These are phyloP conservation scores for Asbolus verrucosus DNA, from an alignment of 1,140 invertebrate species.

Conservation along the genomic window DNA sequence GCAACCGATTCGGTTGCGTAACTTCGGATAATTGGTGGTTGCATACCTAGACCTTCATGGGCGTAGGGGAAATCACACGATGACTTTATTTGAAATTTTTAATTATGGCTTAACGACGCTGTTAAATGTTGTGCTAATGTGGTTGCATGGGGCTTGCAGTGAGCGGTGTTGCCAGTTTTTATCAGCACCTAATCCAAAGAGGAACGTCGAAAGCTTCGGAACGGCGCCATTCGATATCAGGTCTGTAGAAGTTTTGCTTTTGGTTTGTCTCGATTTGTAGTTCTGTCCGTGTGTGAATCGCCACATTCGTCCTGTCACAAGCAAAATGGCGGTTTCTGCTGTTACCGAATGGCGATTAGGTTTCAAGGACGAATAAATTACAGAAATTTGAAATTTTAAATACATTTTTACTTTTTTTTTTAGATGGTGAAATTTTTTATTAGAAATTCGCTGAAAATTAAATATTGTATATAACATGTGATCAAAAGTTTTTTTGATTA, in stretches of 20 bases:
- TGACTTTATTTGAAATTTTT: too few species aligned
- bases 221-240: conserved; percentile 64
- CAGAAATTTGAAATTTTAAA: too few species aligned
- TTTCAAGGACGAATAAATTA: too few species aligned
- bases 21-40: not conserved
- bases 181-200: conserved; percentile 54
- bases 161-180: conserved; percentile 58
- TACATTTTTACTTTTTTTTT: too few species aligned
- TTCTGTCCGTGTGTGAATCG: not conserved
- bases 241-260: conserved; percentile 52
- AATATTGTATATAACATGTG: too few species aligned
- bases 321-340: too few species aligned
- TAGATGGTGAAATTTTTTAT: too few species aligned
- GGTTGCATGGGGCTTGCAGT: conserved; percentile 60
- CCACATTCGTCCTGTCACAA: too few species aligned
- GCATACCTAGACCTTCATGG: conserved; percentile 8
- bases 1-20: conserved; percentile 6
- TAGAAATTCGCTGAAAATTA: too few species aligned
- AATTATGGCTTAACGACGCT: not conserved
- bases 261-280: not conserved
- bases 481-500: too few species aligned
- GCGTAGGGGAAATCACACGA: not conserved
- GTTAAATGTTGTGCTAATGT: conserved; percentile 55
- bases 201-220: conserved; percentile 54
- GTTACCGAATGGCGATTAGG: too few species aligned